Evolutionary conservation across 2,113 vertebrate genomes (phyloP).

Genomic region (Hemiscyllium ocellatum): DNA sequence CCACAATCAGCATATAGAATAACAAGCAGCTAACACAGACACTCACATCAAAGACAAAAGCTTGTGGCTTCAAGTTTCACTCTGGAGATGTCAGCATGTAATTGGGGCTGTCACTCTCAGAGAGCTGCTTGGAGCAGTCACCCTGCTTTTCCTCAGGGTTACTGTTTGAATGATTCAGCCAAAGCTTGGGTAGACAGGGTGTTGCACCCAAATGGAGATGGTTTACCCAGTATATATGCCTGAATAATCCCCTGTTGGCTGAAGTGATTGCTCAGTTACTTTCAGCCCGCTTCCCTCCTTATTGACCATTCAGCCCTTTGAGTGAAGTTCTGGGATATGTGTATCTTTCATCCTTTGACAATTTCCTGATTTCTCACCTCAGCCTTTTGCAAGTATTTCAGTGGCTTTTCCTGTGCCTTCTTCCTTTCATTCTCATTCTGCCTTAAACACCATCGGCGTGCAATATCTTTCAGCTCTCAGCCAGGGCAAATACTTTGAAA

Average conservation of each 20-base stretch:
- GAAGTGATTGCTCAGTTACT: not conserved
- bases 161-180: not conserved
- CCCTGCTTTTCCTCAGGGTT: not conserved
- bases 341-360: not conserved
- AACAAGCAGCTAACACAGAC: not conserved
- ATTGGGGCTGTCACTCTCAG: too few relatives aligned
- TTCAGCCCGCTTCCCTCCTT: not conserved
- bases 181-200: not conserved
- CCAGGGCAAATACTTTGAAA: not conserved
- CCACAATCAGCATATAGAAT: not conserved
- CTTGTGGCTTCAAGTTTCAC: not conserved
- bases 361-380: not conserved
- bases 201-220: not conserved
- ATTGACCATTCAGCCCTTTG: not conserved
- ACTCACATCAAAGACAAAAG: not conserved
- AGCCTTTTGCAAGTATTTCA: not conserved
- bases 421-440: not conserved
- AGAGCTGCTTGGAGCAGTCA: not conserved
- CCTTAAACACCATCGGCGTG: not conserved
- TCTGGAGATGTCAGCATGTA: too few relatives aligned
- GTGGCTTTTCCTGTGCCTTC: not conserved
- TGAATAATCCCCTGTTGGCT: not conserved
- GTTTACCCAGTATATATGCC: not conserved
- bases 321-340: not conserved
- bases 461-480: not conserved